These are phyloP conservation scores for Apomyelois bistriatella DNA, from an alignment of 2,888 invertebrate genomes.

Conservation along the genomic window DNA sequence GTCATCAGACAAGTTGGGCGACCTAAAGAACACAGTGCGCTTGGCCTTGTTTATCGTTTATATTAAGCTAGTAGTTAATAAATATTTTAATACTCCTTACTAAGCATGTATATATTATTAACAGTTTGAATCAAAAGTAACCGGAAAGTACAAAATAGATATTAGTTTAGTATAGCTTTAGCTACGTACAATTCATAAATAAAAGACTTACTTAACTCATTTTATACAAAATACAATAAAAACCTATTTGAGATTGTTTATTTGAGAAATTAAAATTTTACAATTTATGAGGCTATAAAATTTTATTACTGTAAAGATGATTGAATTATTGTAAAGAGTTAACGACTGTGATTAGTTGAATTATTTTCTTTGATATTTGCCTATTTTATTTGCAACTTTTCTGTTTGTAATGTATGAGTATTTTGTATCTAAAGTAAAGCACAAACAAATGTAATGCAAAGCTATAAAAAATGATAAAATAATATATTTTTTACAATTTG, in stretches of 20 bases:
- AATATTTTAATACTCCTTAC: not conserved
- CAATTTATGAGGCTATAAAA: constrained; percentile 4
- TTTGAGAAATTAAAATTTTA: not conserved
- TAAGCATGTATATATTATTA: constrained; percentile 18
- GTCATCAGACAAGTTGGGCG: constrained; percentile 61
- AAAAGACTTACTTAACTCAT: not conserved
- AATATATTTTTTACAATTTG: too few species aligned
- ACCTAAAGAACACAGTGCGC: constrained; percentile 60
- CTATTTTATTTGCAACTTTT: not conserved
- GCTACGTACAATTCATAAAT: not conserved
- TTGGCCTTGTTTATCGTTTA: constrained; percentile 61
- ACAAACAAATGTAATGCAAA: too few species aligned
- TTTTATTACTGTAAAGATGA: not conserved
- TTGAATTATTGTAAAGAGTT: not conserved
- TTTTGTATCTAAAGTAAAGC: too few species aligned
- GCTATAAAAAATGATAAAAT: too few species aligned
- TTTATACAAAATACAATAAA: too few species aligned
- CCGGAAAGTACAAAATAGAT: constrained; percentile 61
- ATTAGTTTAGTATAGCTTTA: not conserved
- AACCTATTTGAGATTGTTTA: not conserved
- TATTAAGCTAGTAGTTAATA: constrained; percentile 34
- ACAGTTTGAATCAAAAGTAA: constrained; percentile 23
- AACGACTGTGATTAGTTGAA: not conserved
- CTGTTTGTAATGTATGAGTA: not conserved
- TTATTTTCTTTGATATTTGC: not conserved